These are phyloP conservation scores for Chloroclysta siterata DNA, from an alignment of 2,888 invertebrate genomes.

Conservation along the genomic window DNA sequence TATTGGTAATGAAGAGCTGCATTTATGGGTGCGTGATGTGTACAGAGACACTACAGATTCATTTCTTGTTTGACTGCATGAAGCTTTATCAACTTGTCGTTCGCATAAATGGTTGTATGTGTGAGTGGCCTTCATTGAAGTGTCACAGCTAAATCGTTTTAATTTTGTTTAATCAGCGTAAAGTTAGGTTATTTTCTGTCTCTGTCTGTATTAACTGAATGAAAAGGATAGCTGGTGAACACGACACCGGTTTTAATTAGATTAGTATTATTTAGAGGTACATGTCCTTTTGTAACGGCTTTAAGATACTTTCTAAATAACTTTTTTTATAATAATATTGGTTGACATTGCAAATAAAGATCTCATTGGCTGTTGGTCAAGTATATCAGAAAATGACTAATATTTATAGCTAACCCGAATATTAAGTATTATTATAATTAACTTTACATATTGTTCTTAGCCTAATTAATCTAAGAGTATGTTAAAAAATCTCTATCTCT, in stretches of 20 bases:
- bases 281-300: conserved; percentile 9
- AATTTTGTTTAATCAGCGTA: neutral
- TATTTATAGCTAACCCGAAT: no score
- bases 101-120: neutral
- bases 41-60: neutral
- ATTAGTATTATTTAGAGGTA: conserved; percentile 7
- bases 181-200: conserved; percentile 20
- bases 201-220: conserved; percentile 3
- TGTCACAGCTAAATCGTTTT: conserved; percentile 7
- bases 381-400: no score
- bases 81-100: conserved; percentile 7
- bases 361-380: no score
- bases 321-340: neutral
- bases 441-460: no score
- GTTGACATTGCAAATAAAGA: no score
- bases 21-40: conserved; percentile 2
- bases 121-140: conserved; percentile 14
- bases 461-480: no score
- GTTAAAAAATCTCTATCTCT: no score
- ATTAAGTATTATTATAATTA: no score
- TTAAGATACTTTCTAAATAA: no score
- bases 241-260: neutral
- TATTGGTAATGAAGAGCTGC: neutral
- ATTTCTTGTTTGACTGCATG: neutral
- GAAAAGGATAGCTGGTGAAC: conserved; percentile 2